phyloP scores from a whole-genome alignment of 2,797 vertebrate genomes.

The Echeneis naucrates region DNA sequence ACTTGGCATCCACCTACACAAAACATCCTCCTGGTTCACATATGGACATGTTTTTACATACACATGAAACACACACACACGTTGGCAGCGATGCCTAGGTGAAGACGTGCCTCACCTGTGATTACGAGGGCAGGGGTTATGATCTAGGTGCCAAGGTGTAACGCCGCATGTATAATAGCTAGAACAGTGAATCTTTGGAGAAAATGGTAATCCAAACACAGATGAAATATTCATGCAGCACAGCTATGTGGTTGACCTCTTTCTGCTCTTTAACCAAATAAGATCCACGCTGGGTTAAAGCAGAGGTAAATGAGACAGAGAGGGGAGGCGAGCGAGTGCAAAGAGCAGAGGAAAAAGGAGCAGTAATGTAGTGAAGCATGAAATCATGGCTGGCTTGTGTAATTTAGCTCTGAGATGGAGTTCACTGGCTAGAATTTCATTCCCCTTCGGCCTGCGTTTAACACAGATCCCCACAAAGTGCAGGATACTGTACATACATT shows the following conservation, averaged over 20 bases:
- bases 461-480: conserved; percentile 53
- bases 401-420: conserved; percentile 86
- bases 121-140: conserved; percentile 71
- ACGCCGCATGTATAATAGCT: conserved; percentile 76
- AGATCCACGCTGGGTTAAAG: conserved; percentile 78
- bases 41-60: conserved; percentile 5
- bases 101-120: conserved; percentile 55
- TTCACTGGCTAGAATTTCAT: conserved; percentile 80
- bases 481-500: conserved; percentile 14
- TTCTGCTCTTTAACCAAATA: conserved; percentile 80
- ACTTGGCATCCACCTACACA: conserved; percentile 51
- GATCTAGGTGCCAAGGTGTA: conserved; percentile 59
- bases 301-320: conserved; percentile 77
- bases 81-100: conserved; percentile 53
- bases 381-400: conserved; percentile 86
- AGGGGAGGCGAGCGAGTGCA: conserved; percentile 56
- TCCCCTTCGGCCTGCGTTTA: conserved; percentile 77
- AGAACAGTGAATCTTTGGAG: conserved; percentile 76
- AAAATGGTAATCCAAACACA: conserved; percentile 79
- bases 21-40: conserved; percentile 10
- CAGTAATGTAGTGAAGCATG: conserved; percentile 85
- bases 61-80: conserved; percentile 17
- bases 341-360: conserved; percentile 63
- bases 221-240: conserved; percentile 82
- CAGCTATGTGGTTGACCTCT: conserved; percentile 69